phyloP scores from a whole-genome alignment of 1,140 invertebrate genomes.

The Macrobrachium nipponense region DNA sequence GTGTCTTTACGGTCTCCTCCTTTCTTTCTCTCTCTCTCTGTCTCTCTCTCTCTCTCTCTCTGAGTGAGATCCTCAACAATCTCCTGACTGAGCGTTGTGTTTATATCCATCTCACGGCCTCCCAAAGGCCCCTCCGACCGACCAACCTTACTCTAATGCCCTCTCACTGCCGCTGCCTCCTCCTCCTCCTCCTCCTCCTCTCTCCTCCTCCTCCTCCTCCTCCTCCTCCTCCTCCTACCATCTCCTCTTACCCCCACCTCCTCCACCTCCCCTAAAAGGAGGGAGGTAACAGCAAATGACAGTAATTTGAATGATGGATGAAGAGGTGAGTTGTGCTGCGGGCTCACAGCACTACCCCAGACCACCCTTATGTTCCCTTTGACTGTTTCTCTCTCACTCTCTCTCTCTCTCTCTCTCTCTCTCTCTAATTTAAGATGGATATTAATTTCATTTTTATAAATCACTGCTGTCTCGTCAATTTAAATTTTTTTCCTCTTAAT shows the following conservation, averaged over 20 bases:
- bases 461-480: no score
- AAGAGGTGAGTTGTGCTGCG: background rate
- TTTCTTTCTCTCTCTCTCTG: background rate
- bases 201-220: background rate
- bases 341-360: background rate
- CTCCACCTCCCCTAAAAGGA: background rate
- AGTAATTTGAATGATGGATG: background rate
- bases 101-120: background rate
- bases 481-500: no score
- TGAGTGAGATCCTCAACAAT: background rate
- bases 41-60: constrained; percentile 8
- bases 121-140: background rate
- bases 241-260: background rate
- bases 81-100: background rate
- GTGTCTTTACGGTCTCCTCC: background rate
- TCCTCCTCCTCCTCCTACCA: background rate
- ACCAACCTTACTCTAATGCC: background rate
- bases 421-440: no score
- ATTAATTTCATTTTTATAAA: no score
- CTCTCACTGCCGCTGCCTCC: background rate
- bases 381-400: constrained; percentile 3
- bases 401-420: background rate
- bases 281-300: no score
- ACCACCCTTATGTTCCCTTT: background rate
- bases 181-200: background rate